Percentiles rank a stretch among this genome's conserved stretches.
Conservation (phyloP, 2,797 vertebrate genomes). For the Labeo calbasu region DNA sequence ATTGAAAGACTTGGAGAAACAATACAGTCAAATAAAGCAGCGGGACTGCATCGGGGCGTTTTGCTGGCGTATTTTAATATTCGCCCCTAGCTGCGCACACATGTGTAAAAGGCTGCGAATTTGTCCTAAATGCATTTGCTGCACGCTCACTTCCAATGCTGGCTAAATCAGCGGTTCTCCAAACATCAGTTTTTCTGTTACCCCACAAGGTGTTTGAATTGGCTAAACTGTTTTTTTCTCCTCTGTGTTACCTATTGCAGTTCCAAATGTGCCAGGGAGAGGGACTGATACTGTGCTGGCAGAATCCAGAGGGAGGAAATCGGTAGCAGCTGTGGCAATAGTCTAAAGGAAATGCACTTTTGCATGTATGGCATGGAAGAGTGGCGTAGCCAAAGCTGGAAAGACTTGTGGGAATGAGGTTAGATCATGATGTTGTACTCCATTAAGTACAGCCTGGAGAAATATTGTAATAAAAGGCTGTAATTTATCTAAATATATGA, state of each 20-base stretch:
- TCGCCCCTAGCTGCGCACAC: slow-evolving; percentile 59
- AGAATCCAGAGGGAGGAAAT: slow-evolving; percentile 63
- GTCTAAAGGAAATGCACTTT: slow-evolving; percentile 50
- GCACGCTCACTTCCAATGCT: slow-evolving; percentile 59
- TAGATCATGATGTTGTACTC: slow-evolving; percentile 28
- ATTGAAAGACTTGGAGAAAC: slow-evolving; percentile 56
- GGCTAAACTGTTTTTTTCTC: slow-evolving; percentile 26
- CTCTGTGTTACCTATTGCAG: slow-evolving; percentile 43
- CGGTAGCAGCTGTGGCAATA: slow-evolving; percentile 68
- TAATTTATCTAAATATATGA: not conserved
- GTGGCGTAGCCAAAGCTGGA: slow-evolving; percentile 23
- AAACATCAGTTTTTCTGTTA: slow-evolving; percentile 22
- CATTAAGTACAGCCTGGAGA: not conserved
- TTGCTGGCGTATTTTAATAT: slow-evolving; percentile 65
- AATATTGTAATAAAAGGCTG: not conserved
- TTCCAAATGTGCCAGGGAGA: slow-evolving; percentile 45
- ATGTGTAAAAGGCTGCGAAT: slow-evolving; percentile 69
- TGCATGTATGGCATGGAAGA: slow-evolving; percentile 63
- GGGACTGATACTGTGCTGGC: slow-evolving; percentile 55
- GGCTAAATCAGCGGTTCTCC: slow-evolving; percentile 3
- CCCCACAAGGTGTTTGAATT: slow-evolving; percentile 39
- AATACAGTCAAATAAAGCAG: slow-evolving; percentile 66
- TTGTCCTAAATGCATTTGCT: slow-evolving; percentile 70
- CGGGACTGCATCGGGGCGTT: slow-evolving; percentile 39
- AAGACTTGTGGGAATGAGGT: slow-evolving; percentile 47